phyloP scores from a whole-genome alignment of 2,797 vertebrate species.

The Aphelocoma californica region DNA sequence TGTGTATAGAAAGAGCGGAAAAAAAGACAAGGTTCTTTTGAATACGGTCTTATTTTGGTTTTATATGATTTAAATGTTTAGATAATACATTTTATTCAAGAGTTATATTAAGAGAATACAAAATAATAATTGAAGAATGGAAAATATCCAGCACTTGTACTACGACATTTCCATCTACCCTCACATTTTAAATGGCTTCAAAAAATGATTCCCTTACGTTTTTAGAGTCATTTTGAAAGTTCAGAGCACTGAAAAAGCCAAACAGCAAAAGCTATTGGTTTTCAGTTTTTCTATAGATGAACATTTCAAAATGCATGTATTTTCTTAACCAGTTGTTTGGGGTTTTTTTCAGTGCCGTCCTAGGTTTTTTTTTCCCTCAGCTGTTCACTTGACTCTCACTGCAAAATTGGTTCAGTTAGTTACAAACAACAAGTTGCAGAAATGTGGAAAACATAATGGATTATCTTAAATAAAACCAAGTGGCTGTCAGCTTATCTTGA shows the following conservation, averaged over 20 bases:
- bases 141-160: not conserved
- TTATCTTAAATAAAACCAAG: not conserved
- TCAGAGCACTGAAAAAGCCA: not conserved
- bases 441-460: not conserved
- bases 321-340: not conserved
- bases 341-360: fast-evolving
- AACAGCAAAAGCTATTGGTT: not conserved
- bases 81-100: not conserved
- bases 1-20: not conserved
- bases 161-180: not conserved
- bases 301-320: not conserved
- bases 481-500: not conserved
- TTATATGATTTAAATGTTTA: not conserved
- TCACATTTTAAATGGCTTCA: not conserved
- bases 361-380: not conserved
- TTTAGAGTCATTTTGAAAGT: not conserved
- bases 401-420: not conserved
- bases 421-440: not conserved
- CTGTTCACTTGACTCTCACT: not conserved
- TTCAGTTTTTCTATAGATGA: not conserved
- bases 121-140: not conserved
- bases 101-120: not conserved
- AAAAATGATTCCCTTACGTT: not conserved
- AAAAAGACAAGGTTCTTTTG: not conserved
- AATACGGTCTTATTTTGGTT: not conserved